Conservation (phyloP, 35 echinoderm and acorn worm species). For the Heliocidaris erythrogramma region DNA sequence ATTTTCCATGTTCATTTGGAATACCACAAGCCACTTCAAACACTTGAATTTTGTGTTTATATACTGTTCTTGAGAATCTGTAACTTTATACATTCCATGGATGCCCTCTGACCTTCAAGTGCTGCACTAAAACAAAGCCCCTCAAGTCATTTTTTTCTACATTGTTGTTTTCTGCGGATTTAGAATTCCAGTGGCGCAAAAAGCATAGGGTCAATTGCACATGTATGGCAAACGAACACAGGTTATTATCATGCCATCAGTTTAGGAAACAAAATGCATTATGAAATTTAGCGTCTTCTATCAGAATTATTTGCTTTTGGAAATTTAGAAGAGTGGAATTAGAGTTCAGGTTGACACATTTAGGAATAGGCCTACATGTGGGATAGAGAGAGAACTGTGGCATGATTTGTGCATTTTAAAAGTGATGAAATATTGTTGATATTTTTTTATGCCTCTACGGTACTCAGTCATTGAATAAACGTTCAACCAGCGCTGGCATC, state of each 20-base stretch:
- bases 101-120: not conserved
- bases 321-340: not conserved
- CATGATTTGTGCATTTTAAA: no score
- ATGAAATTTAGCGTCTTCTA: no score
- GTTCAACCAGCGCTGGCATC: not conserved
- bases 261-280: no score
- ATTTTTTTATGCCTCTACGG: not conserved
- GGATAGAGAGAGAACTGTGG: no score
- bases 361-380: no score
- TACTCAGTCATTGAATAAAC: not conserved
- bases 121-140: constrained; percentile 9
- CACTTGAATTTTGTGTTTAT: constrained; percentile 2
- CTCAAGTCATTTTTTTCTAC: not conserved
- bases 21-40: constrained; percentile 11
- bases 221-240: no score
- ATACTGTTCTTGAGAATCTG: not conserved
- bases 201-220: no score
- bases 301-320: not conserved
- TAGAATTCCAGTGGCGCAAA: no score
- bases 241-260: no score
- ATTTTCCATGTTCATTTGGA: not conserved
- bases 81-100: not conserved
- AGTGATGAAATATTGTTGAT: not conserved
- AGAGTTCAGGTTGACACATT: not conserved
- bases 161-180: not conserved